Evolutionary conservation across 1,140 invertebrate genomes (phyloP), one percentile per base, ranked within the genome.

Genomic region (Drosophila burlai): DNA sequence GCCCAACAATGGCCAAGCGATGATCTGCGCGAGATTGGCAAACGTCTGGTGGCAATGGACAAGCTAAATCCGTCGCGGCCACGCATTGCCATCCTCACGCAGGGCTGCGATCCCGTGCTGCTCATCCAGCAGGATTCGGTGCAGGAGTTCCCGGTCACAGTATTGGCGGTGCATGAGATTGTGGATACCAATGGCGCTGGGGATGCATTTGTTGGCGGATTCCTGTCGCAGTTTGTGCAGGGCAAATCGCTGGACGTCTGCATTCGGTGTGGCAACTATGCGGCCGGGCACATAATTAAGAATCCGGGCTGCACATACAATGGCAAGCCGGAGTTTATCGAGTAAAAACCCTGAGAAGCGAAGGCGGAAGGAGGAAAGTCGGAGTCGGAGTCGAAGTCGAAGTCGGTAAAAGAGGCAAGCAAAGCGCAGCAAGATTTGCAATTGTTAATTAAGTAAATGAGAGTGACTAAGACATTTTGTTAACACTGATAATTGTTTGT

Each of bases 121-220:
- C 93, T 99, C 18, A 97, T 96, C 1, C 93, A 96, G 91, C 95
- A 96, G 72, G 94, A 94, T 29, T 94, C 93, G 78, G 94, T 98
- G 0, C 95, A 92, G 26, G 95, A 98, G 90, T 98, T 96, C 92
- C 96, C 97, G 1, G 97, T 98, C 2, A 93, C 92, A 3, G 93
- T 92, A 60, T 91, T 99, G n/a, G 92, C 95, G 9, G 83, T 94
- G 58, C 96, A 97, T 58, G 94, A 98, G 91, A 96, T 99, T 60
- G 95, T 99, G 4, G 99, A 99, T 93, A 99, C 99, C 1, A 99
- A 99, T 95, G 99, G 98, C 49, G 99, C 99, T 83, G 99, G 99
- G 34, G 99, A 99, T 95, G 98, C 99, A 15, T 99, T 99, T 94
- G 97, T 98, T 79, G 99, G 99, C 91, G 99, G 97, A 21, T 99